Evolutionary conservation across 2,113 vertebrate species (phyloP).

Genomic region (Sylvietta virens): DNA sequence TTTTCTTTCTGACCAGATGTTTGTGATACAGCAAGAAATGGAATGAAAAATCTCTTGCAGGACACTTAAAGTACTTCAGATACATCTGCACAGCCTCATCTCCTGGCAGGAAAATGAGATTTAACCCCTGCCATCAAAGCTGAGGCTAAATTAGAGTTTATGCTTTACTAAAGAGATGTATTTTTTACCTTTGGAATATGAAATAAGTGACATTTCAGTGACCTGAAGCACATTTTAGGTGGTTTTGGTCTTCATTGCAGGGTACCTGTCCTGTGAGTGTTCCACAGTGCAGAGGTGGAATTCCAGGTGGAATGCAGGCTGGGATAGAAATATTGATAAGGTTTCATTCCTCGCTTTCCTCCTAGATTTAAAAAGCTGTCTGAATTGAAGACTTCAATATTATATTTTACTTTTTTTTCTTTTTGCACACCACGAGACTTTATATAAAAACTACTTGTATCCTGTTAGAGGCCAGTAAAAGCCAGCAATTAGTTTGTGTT

Average conservation of each 20-base stretch:
- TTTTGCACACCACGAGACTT: slow-evolving; percentile 71
- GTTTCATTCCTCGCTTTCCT: background rate
- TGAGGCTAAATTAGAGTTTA: background rate
- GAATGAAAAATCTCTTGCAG: background rate
- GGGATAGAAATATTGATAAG: background rate
- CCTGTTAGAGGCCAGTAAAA: slow-evolving; percentile 55
- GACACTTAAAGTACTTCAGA: background rate
- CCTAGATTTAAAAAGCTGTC: background rate
- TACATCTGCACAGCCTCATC: background rate
- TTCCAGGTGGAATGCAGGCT: slow-evolving; percentile 31
- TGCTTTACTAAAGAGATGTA: background rate
- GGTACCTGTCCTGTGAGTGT: background rate
- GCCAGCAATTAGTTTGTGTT: slow-evolving; percentile 52
- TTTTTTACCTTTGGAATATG: slow-evolving; percentile 40
- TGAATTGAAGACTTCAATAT: background rate
- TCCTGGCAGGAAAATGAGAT: background rate
- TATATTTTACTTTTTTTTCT: background rate
- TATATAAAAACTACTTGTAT: background rate
- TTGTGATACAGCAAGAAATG: background rate
- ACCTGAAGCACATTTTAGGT: background rate
- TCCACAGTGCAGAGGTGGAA: background rate
- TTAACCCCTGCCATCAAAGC: background rate
- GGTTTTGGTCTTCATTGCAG: background rate
- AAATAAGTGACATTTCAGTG: background rate
- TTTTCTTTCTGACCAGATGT: background rate